These are phyloP conservation scores for Orientallactaga bullata DNA, from an alignment of 2,113 vertebrate species.

Conservation along the genomic window DNA sequence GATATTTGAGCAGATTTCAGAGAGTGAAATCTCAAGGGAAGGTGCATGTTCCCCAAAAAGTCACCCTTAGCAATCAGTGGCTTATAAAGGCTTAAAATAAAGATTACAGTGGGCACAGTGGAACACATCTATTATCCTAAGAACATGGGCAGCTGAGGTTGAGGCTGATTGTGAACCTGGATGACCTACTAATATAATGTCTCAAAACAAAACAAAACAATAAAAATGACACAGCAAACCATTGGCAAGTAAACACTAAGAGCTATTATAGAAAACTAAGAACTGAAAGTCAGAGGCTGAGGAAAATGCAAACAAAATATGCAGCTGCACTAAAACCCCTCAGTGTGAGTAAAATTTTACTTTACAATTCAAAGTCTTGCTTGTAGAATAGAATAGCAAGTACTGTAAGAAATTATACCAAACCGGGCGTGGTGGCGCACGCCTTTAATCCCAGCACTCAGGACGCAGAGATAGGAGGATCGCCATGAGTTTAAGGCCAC, in stretches of 20 bases:
- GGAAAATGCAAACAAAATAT: background rate
- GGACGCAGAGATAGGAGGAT: too few relatives aligned
- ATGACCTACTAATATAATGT: too few relatives aligned
- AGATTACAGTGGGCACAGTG: background rate
- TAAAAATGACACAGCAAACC: too few relatives aligned
- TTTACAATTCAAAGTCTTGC: conserved; percentile 28
- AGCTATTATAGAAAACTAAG: conserved; percentile 29
- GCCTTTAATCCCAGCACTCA: too few relatives aligned
- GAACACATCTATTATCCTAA: background rate
- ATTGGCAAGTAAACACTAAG: conserved; percentile 1
- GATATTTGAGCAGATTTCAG: background rate
- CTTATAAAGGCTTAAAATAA: conserved; percentile 21
- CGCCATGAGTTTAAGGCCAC: too few relatives aligned
- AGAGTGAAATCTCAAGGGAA: background rate
- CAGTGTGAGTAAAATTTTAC: background rate
- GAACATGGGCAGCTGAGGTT: too few relatives aligned
- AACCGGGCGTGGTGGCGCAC: too few relatives aligned
- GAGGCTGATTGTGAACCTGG: background rate
- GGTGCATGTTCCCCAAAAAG: background rate
- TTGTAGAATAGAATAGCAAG: background rate
- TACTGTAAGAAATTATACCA: too few relatives aligned
- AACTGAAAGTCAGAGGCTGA: background rate
- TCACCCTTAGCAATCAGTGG: background rate
- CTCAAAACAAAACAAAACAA: too few relatives aligned
- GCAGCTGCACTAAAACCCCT: background rate